Conservation (phyloP, 2,113 vertebrate genomes). For the Pristiophorus japonicus region DNA sequence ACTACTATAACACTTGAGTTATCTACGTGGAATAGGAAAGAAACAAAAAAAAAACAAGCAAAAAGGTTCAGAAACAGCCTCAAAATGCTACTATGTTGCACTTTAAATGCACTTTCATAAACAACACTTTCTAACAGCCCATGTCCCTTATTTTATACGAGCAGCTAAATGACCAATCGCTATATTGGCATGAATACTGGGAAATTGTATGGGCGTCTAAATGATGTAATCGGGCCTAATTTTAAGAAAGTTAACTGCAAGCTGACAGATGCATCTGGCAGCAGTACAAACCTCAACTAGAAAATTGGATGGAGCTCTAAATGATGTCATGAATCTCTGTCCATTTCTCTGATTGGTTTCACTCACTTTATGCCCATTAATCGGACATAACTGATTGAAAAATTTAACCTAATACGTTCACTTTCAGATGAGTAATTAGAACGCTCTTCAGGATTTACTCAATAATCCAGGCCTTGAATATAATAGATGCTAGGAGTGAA, state of each 20-base stretch:
- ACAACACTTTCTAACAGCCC: neutral
- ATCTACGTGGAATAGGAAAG: neutral
- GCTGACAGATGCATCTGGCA: neutral
- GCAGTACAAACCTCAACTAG: neutral
- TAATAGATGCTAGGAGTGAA: neutral
- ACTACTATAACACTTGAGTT: neutral
- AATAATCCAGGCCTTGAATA: neutral
- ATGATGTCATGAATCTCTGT: neutral
- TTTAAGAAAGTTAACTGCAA: neutral
- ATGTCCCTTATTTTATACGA: neutral
- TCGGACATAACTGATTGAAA: neutral
- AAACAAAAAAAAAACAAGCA: neutral
- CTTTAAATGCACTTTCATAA: neutral
- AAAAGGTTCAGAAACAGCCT: neutral
- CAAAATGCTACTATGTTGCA: neutral
- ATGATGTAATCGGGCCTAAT: neutral
- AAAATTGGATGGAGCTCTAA: neutral
- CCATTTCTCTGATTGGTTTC: constrained; percentile 2
- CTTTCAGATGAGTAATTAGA: neutral
- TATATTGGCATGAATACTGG: neutral
- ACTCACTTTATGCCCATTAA: constrained; percentile 4
- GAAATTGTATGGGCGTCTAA: neutral
- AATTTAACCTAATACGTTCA: neutral
- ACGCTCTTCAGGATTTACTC: neutral
- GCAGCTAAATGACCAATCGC: neutral